These are phyloP conservation scores for Vesta saturnalis DNA, from an alignment of 2,888 invertebrate species.

Conservation along the genomic window DNA sequence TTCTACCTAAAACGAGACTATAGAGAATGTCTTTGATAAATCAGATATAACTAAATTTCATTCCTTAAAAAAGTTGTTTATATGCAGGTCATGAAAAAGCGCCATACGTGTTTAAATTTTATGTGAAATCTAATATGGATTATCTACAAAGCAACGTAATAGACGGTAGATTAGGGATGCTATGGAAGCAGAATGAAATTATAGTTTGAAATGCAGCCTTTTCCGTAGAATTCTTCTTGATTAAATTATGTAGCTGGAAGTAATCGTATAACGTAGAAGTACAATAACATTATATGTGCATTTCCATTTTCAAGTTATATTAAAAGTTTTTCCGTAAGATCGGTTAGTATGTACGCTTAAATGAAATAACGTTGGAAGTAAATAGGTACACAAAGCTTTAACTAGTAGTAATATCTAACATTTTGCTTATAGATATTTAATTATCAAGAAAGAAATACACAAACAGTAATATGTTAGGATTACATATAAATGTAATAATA, in stretches of 20 bases:
- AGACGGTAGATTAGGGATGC: slow-evolving; percentile 20
- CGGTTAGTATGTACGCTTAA: no score
- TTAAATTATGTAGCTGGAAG: neutral
- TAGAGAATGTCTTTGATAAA: slow-evolving; percentile 6
- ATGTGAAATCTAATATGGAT: slow-evolving; percentile 31
- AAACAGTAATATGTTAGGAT: no score
- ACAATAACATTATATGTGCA: no score
- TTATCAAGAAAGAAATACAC: no score
- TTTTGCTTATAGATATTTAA: no score
- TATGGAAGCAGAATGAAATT: slow-evolving; percentile 22
- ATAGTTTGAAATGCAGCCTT: slow-evolving; percentile 7
- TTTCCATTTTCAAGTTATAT: no score
- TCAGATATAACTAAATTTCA: slow-evolving; percentile 12
- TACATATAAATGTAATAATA: no score
- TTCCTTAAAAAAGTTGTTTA: slow-evolving; percentile 17
- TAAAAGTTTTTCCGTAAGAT: no score
- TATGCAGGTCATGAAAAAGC: slow-evolving; percentile 17
- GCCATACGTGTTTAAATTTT: slow-evolving; percentile 28
- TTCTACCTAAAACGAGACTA: neutral
- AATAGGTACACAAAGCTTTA: no score
- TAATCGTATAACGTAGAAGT: neutral
- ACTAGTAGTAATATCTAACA: no score
- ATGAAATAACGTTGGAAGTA: no score
- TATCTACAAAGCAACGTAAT: slow-evolving; percentile 26
- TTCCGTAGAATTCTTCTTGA: neutral